Evolutionary conservation across 2,888 invertebrate genomes (phyloP).

Genomic region (Heliconius cydno): DNA sequence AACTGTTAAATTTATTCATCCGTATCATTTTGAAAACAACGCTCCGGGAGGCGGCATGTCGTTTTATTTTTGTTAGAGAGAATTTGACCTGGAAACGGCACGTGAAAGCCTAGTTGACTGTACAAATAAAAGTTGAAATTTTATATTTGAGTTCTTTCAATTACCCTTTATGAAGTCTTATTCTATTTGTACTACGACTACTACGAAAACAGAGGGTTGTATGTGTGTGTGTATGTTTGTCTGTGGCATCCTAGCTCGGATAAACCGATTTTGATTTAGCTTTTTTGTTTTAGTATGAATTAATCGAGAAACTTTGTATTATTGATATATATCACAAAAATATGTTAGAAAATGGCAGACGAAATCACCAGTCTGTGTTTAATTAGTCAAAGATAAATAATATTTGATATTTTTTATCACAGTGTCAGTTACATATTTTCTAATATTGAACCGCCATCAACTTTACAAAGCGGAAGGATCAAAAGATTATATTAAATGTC

Average conservation of each 20-base stretch:
- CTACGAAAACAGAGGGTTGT: background rate
- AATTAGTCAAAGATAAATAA: background rate
- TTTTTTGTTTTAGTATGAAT: too few relatives aligned
- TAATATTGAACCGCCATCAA: background rate
- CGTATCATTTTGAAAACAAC: conserved; percentile 25
- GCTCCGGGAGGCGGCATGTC: background rate
- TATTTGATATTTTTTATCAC: too few relatives aligned
- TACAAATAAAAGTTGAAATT: conserved; percentile 29
- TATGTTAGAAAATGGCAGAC: background rate
- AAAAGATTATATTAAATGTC: conserved; percentile 24
- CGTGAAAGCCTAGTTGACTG: conserved; percentile 27
- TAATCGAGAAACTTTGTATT: too few relatives aligned
- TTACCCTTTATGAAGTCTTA: conserved; percentile 13
- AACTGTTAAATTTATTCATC: conserved; percentile 5
- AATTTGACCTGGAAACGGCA: conserved; percentile 35
- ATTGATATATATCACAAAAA: too few relatives aligned
- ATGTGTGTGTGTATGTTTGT: background rate
- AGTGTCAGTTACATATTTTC: background rate
- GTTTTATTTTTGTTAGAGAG: conserved; percentile 24
- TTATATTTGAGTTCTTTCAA: conserved; percentile 24
- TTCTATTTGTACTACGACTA: background rate
- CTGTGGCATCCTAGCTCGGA: background rate
- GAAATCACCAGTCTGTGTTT: background rate
- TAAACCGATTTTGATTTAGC: too few relatives aligned
- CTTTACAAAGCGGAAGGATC: background rate